Evolutionary conservation across 35 echinoderm and acorn worm genomes (phyloP), one percentile per base, ranked within the genome.

Genomic region (Stichopus chloronotus): DNA sequence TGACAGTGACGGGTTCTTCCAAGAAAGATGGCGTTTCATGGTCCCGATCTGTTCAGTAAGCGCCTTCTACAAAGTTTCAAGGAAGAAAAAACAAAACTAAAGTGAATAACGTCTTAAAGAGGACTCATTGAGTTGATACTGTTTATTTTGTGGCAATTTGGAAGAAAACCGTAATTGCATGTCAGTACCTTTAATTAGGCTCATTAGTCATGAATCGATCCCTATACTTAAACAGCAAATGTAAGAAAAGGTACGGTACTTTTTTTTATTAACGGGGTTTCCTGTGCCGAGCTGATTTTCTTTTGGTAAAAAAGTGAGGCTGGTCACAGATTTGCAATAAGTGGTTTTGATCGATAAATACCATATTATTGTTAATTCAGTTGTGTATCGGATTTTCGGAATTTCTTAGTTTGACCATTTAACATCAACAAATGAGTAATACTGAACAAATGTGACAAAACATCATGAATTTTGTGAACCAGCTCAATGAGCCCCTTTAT

Each of bases 21-120:
- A 83, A 56, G 80, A 52, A 55, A 83, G 80, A 83, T 83, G 43
- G 52, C 80, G 80, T 56, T 83, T 83, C 16, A 83, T 83, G 43
- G 80, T 56, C 16, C 80, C 80, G 14, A 83, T 43, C 80, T 83
- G 80, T 7, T 43, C 80, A n/a, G 16, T 83, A 17, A 83, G 53
- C 9, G 55, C 12, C 80, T 53, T 83, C 80, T 83, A 65, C 19
- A 9, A 65, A 11, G 61, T 5, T 19, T 14, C 5, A 7, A 65
- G 61, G 53, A 55, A 83, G 9, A 83, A 12, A 83, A 71, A 71
- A 17, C 63, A 78, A 56, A 83, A 83, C 0, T 6, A 81, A 54
- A 25, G 25, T 14, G 4, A 81, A 43, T 21, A 76, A 25, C 10
- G 17, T 5, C 21, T 21, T 24, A n/a, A 6, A 17, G 16, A 25